Evolutionary conservation across 2,113 vertebrate genomes (phyloP), one percentile per base, ranked within the genome.

Genomic region (Apteryx owenii): DNA sequence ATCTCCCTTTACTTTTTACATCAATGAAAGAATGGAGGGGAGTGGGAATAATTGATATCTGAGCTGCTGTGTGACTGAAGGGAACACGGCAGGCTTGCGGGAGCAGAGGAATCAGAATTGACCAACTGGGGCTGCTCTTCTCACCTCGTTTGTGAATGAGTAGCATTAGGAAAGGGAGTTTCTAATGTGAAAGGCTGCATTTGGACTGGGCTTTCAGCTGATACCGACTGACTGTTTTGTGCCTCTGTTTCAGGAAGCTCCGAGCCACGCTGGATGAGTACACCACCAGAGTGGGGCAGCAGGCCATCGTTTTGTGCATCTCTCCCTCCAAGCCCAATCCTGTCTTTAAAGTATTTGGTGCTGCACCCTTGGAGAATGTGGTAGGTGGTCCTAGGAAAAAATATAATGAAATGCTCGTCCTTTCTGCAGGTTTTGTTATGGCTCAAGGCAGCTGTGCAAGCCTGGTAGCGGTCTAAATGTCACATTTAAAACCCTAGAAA

Each of bases 321-420:
- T 99, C 99, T 0, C 99, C 99, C 77, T 99, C 99, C 89, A 99
- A 99, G 97, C 99, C 99, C 72, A 99, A 99, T 84, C 99, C 99
- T 0, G 98, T 99, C 92, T 99, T 99, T 87, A 99, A 99, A 98
- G 99, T 99, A 4, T 99, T 99, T 28, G 99, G 99, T 38, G 99
- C 99, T 54, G 99, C 99, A 23, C 99, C 99, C 42, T 96, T 99
- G 95, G 99, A 99, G 98, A 99, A 99, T 4, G 99, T 99, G 98
- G 99, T 99, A 96, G 98, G 81, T 94, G n/a, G n/a, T 61, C 38
- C 11, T 4, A 1, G 71, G 72, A n/a, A 33, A 6, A 62, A 25
- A 3, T 8, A 1, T 3, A 3, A 25, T 6, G 2, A 20, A 1
- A 31, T 51, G 38, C n/a, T 95, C 60, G 0, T 64, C 53, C 36